Conservation (phyloP, 2,113 vertebrate species). For the Rhabdomys dilectus region DNA sequence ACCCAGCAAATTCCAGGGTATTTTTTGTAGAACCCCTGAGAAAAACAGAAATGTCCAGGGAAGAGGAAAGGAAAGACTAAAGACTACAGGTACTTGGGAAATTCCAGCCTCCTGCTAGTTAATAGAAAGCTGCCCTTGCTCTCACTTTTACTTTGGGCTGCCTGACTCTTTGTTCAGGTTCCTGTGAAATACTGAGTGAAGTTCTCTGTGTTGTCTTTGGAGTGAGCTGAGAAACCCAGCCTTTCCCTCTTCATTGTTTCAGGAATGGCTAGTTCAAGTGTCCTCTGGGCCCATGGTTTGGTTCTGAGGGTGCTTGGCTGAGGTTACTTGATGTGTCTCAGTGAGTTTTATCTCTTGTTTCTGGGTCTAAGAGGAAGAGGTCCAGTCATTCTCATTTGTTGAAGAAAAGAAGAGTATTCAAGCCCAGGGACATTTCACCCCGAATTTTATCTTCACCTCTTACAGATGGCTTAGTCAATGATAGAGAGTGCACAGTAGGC, state of each 20-base stretch:
- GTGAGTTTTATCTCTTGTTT: neutral
- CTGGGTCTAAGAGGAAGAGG: neutral
- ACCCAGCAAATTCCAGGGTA: conserved; percentile 24
- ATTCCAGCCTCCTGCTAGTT: conserved; percentile 7
- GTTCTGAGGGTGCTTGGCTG: neutral
- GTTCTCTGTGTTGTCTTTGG: neutral
- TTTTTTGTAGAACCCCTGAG: neutral
- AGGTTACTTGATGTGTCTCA: neutral
- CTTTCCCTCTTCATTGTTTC: neutral
- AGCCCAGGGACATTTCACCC: neutral
- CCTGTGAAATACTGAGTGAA: conserved; percentile 29
- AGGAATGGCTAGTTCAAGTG: neutral
- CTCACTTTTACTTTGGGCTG: neutral
- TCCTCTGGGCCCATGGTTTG: neutral
- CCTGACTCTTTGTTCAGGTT: neutral
- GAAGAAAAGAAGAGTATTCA: neutral
- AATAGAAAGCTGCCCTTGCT: neutral
- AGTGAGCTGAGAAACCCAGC: neutral
- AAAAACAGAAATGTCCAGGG: neutral
- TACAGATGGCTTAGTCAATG: neutral
- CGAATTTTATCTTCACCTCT: neutral
- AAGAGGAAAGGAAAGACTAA: neutral
- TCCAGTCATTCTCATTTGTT: neutral
- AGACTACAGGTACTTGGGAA: conserved; percentile 1
- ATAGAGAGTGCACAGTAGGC: neutral